These are phyloP conservation scores for Heterocephalus glaber DNA, from an alignment of 2,113 vertebrate species.

Conservation along the genomic window DNA sequence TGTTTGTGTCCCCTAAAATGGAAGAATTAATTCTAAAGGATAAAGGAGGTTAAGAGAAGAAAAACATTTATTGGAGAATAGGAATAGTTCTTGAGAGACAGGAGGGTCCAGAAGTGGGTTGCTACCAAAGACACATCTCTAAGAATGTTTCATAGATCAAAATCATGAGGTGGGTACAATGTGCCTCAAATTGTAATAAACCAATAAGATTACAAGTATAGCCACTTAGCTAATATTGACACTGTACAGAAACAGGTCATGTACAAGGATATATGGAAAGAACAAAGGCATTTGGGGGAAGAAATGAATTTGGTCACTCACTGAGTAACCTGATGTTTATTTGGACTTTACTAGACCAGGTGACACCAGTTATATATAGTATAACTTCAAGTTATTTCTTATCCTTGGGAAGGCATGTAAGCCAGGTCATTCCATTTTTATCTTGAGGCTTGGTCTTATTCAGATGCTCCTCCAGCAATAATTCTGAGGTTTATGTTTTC, in stretches of 20 bases:
- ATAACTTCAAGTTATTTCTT: neutral
- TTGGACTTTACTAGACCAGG: neutral
- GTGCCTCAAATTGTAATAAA: no score
- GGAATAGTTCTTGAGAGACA: neutral
- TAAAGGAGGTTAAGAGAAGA: neutral
- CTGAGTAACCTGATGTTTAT: neutral
- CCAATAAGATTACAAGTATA: neutral
- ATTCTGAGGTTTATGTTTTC: neutral
- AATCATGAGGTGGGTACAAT: no score
- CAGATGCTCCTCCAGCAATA: neutral
- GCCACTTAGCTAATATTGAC: neutral
- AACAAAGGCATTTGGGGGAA: neutral
- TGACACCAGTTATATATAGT: neutral
- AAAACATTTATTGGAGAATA: neutral
- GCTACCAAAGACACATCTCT: neutral
- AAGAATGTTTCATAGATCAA: no score
- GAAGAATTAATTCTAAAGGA: neutral
- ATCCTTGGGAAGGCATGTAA: neutral
- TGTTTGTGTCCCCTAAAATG: neutral
- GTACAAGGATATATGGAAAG: neutral
- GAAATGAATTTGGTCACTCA: neutral
- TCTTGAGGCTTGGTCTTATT: neutral
- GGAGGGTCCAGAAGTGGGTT: neutral
- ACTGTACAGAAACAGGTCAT: neutral
- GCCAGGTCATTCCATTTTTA: neutral